Base-by-base conservation (phyloP, 2,113 vertebrate genomes). In the Pseudopodoces humilis region DNA sequence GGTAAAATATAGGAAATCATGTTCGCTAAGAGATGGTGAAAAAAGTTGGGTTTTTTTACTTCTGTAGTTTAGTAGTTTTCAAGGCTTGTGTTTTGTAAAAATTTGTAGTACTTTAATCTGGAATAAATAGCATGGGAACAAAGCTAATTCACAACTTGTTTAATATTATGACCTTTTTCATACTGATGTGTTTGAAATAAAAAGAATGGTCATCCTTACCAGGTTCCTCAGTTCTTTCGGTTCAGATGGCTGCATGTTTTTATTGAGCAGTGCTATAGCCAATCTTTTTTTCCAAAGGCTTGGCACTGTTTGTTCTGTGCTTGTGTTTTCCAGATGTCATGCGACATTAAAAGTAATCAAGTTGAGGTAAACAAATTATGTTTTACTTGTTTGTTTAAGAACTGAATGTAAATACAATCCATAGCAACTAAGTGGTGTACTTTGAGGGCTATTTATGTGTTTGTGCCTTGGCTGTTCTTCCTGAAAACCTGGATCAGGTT, bases 311-410 rank as follows among this genome's bases (percentile, higher is more conserved):
- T 53, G 28, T 22, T 86, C 44, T 1, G 1, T 91, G 28, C 12
- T 63, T 58, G 25, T 53, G 7, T 67, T 90, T 83, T 84, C 81
- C 53, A 55, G 20, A 33, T 85, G 59, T 62, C 65, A 7, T 17
- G 20, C 2, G 11, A 8, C 44, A 30, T 22, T 31, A 67, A 55
- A 58, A 84, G 19, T 72, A 63, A 65, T 60, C 33, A 53, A 50
- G 18, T 27, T 81, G 72, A 50, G 0, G 0, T 85, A 68, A 87
- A 53, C 24, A 64, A 49, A 46, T 94, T 47, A 35, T 43, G 15
- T 82, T 96, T 94, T 30, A 59, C 41, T 92, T 53, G 23, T 68
- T 79, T 88, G 21, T 60, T 85, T 82, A 84, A 39, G 69, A 79
- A 37, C 23, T 25, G 53, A 79, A 15, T 7, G 44, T 37, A 88